A percentile compares a stretch with the other conserved stretches of the same genome.
Evolutionary conservation across 2,888 invertebrate genomes (phyloP).

Genomic region (Lepidochrysops patricia): DNA sequence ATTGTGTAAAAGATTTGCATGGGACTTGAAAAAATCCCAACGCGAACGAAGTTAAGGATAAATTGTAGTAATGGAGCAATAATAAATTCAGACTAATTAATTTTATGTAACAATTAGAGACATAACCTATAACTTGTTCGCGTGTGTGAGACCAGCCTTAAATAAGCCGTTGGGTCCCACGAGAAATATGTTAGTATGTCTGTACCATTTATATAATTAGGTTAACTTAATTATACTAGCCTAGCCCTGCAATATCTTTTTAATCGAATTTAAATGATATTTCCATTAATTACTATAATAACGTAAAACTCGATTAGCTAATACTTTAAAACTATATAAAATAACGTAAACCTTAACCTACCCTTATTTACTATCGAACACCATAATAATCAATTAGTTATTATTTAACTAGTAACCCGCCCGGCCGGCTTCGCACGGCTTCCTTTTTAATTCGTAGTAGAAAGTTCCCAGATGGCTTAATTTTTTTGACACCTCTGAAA

Average conservation of each 20-base stretch:
- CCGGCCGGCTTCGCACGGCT: too few relatives aligned
- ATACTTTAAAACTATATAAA: background rate
- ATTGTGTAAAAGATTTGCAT: too few relatives aligned
- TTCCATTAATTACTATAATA: background rate
- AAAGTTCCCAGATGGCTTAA: too few relatives aligned
- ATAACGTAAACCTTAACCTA: too few relatives aligned
- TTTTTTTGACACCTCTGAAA: too few relatives aligned
- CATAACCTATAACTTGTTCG: background rate
- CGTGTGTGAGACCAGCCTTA: background rate
- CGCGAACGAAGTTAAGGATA: too few relatives aligned
- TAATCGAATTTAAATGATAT: background rate
- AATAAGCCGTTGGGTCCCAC: background rate
- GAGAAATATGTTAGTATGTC: background rate
- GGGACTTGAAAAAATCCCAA: too few relatives aligned
- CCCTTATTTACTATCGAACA: too few relatives aligned
- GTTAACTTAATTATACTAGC: constrained; percentile 1
- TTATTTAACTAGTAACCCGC: too few relatives aligned
- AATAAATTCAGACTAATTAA: background rate
- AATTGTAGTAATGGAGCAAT: background rate
- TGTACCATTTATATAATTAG: constrained; percentile 8
- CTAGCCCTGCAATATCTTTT: constrained; percentile 1
- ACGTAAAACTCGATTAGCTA: background rate
- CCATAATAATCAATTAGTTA: too few relatives aligned
- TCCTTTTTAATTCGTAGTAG: too few relatives aligned
- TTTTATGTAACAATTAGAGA: background rate